Evolutionary conservation across 2,113 vertebrate genomes (phyloP).

Genomic region (Poecile atricapillus): DNA sequence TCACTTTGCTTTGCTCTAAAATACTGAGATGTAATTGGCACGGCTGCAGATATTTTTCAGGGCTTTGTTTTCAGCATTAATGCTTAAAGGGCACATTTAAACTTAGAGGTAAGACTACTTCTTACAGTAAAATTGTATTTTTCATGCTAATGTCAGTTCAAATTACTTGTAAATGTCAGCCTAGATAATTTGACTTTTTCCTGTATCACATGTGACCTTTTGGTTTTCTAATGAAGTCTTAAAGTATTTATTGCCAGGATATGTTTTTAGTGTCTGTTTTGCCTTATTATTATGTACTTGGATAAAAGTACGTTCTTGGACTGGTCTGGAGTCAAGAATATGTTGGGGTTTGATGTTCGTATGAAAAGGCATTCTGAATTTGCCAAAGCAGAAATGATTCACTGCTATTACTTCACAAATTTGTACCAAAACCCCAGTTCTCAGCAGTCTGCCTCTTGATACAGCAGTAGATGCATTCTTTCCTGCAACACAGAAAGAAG

Average conservation of each 20-base stretch:
- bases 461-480: background rate
- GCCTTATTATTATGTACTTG: background rate
- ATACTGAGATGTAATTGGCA: background rate
- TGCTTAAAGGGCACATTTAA: slow-evolving; percentile 8
- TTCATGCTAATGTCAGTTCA: background rate
- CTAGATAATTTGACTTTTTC: background rate
- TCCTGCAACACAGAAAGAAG: background rate
- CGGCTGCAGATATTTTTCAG: slow-evolving; percentile 10
- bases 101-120: background rate
- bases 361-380: background rate
- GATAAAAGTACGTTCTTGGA: background rate
- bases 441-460: background rate
- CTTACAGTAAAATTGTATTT: slow-evolving; percentile 21
- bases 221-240: slow-evolving; percentile 29
- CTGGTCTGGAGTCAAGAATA: background rate
- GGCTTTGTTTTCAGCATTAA: background rate
- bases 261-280: slow-evolving; percentile 20
- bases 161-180: slow-evolving; percentile 41
- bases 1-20: background rate
- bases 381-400: background rate
- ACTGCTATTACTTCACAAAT: background rate
- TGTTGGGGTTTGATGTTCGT: background rate
- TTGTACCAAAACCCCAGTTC: background rate
- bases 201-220: background rate
- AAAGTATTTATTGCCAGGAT: slow-evolving; percentile 6